These are phyloP conservation scores for Eucidaris tribuloides DNA, from an alignment of 35 echinoderm and acorn worm genomes.

Conservation along the genomic window DNA sequence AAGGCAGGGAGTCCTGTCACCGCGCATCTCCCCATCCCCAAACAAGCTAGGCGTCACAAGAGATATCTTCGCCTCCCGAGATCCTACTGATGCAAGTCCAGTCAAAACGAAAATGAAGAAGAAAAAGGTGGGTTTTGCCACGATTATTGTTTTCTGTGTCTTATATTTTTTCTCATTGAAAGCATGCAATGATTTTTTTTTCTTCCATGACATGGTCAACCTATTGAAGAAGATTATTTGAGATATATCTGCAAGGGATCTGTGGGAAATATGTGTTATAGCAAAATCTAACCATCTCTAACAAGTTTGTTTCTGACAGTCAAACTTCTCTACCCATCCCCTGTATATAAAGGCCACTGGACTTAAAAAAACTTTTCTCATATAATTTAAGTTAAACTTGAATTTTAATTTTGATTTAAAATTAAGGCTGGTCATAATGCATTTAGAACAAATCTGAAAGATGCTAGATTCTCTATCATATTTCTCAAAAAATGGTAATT, in stretches of 20 bases:
- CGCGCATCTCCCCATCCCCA: conserved; percentile 8
- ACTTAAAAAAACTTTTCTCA: too few species aligned
- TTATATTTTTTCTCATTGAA: too few species aligned
- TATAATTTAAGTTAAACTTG: too few species aligned
- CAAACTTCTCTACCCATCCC: too few species aligned
- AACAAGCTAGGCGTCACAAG: conserved; percentile 18
- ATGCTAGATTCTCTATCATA: too few species aligned
- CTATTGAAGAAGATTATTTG: not conserved
- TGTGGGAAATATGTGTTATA: not conserved
- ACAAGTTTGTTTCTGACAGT: too few species aligned
- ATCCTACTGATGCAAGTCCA: conserved; percentile 13
- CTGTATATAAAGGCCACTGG: too few species aligned
- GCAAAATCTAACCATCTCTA: not conserved
- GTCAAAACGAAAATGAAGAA: conserved; percentile 38
- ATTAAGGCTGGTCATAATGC: too few species aligned
- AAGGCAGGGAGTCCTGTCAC: conserved; percentile 22
- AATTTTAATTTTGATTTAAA: too few species aligned
- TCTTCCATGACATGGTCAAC: not conserved
- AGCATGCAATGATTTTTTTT: not conserved
- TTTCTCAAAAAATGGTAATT: too few species aligned
- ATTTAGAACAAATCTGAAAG: too few species aligned
- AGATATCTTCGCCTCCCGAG: conserved; percentile 26
- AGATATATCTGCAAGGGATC: not conserved
- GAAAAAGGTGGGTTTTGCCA: conserved; percentile 6
- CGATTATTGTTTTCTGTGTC: too few species aligned